Evolutionary conservation across 1,140 invertebrate species (phyloP).

Genomic region (Leptoteleia sp.): DNA sequence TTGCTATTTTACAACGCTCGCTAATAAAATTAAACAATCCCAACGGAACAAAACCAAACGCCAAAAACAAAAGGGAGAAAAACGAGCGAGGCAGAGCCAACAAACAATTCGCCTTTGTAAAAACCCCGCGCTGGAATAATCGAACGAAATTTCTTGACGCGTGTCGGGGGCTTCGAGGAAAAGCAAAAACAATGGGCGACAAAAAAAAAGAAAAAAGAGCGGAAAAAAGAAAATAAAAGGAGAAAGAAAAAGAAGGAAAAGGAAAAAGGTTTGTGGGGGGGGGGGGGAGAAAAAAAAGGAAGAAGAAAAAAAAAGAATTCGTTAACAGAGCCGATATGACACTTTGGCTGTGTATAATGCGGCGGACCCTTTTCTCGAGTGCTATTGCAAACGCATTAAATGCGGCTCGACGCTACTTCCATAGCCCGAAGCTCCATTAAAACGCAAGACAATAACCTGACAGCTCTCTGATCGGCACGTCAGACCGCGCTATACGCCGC

Average conservation of each 20-base stretch:
- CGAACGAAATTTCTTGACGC: constrained; percentile 17
- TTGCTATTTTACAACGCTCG: too few relatives aligned
- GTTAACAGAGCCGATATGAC: constrained; percentile 57
- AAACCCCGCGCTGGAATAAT: constrained; percentile 15
- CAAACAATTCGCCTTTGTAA: constrained; percentile 2
- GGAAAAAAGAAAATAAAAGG: too few relatives aligned
- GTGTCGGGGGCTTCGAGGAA: constrained; percentile 23
- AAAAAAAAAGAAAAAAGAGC: too few relatives aligned
- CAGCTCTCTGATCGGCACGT: constrained; percentile 76
- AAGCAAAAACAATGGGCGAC: constrained; percentile 31
- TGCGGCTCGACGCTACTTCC: constrained; percentile 71
- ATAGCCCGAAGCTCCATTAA: constrained; percentile 79
- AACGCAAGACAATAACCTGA: constrained; percentile 80
- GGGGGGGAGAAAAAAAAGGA: too few relatives aligned
- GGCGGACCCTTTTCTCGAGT: constrained; percentile 64
- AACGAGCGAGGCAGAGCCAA: too few relatives aligned
- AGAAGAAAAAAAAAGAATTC: constrained; percentile 64
- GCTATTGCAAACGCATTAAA: constrained; percentile 69
- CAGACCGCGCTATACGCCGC: constrained; percentile 57
- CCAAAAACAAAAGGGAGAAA: too few relatives aligned
- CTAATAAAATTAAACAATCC: constrained; percentile 2
- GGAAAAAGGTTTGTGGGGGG: constrained; percentile 2
- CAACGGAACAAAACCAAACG: too few relatives aligned
- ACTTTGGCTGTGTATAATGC: constrained; percentile 56
- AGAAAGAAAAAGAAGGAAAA: constrained; percentile 13